Base-by-base conservation (phyloP, 2,797 vertebrate genomes). In the Lycodopsis pacificus region DNA sequence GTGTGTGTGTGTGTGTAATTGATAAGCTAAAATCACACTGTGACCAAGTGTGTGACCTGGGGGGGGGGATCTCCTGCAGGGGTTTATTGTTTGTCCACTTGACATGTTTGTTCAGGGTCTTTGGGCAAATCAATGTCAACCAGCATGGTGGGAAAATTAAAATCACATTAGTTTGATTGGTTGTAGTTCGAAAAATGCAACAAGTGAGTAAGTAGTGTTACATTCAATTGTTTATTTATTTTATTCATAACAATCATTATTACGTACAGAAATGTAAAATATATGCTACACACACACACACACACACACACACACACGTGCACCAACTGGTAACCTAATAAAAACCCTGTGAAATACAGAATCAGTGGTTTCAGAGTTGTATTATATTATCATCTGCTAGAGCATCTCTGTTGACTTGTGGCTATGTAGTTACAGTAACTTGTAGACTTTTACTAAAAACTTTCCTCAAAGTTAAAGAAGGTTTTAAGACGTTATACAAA, bases 71-170 rank as follows among this genome's bases (percentile, higher is more conserved):
- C 76, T 38, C 7, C 72, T 73, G 67, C 27, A 70, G 77, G 54
- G 73, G 46, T 63, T 27, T 73, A 32, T 48, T 67, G 73, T 77
- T 77, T 78, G 69, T 69, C 53, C 30, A 71, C 73, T 85, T 73
- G 76, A 34, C 49, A 59, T 68, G 71, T 80, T 65, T 64, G 75
- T 44, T 84, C 70, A 63, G 42, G 53, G 63, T 80, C 71, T 67
- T 74, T 44, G 67, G 77, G 68, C 53, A 66, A 89, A 92, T 93
- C 88, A 63, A 90, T 93, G 65, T 7, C 62, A 51, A 59, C 67
- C 62, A 17, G 44, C 44, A 17, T 49, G 71, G 82, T 80, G 83
- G 86, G 91, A 86, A 93, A 90, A 91, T 89, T 84, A 80, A 85
- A 75, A n/a, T n/a, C n/a, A n/a, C n/a, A n/a, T n/a, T n/a, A n/a